Evolutionary conservation across 2,888 invertebrate genomes (phyloP).

Genomic region (Lamellibrachia columna): DNA sequence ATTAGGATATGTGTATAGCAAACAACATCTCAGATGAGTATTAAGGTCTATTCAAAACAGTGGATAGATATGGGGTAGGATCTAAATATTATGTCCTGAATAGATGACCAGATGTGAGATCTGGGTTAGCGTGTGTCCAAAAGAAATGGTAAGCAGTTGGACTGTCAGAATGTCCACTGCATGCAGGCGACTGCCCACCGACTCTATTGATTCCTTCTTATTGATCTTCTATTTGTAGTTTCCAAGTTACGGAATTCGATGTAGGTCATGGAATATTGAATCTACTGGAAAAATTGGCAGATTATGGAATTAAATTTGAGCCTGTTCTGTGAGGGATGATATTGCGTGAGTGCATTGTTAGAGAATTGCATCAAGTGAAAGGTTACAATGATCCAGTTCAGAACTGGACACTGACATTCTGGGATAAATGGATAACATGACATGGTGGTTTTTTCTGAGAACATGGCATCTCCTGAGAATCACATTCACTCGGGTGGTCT

Average conservation of each 20-base stretch:
- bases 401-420: neutral
- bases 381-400: neutral
- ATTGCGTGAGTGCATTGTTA: neutral
- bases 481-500: neutral
- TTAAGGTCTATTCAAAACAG: neutral
- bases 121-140: neutral
- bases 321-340: neutral
- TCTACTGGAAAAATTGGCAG: neutral
- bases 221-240: conserved; percentile 10
- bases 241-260: neutral
- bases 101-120: neutral
- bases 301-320: neutral
- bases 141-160: neutral
- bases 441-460: neutral
- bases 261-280: conserved; percentile 2
- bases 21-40: neutral
- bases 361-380: neutral
- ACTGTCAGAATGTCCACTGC: neutral
- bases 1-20: neutral
- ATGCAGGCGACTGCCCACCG: neutral
- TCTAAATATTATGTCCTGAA: neutral
- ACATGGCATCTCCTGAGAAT: too few species aligned
- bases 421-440: neutral
- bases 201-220: conserved; percentile 9
- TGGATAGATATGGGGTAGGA: neutral